These are phyloP conservation scores for Zeuzera pyrina DNA, from an alignment of 2,888 invertebrate species.

Conservation along the genomic window DNA sequence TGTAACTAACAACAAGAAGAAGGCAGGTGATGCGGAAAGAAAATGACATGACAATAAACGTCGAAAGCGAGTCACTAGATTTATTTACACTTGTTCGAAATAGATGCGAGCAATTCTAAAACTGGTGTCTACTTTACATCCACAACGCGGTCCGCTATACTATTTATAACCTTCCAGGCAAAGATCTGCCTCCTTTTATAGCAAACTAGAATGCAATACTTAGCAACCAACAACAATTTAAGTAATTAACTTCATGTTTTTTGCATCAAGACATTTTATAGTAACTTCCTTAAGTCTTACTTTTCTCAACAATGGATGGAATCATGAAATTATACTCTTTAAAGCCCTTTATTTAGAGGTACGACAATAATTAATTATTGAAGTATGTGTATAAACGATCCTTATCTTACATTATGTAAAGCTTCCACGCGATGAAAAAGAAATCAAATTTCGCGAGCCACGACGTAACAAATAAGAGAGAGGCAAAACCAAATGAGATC, in stretches of 20 bases:
- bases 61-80: constrained; percentile 63
- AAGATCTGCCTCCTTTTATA: constrained; percentile 59
- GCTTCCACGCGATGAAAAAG: too few relatives aligned
- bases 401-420: too few relatives aligned
- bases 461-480: too few relatives aligned
- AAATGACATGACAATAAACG: constrained; percentile 59
- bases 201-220: constrained; percentile 49
- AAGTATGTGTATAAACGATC: too few relatives aligned
- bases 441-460: constrained; percentile 40
- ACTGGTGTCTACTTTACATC: constrained; percentile 63
- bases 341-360: too few relatives aligned
- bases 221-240: constrained; percentile 38
- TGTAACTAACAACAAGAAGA: too few relatives aligned
- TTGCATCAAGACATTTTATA: constrained; percentile 47
- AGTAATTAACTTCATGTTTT: constrained; percentile 45
- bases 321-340: too few relatives aligned
- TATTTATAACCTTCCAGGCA: constrained; percentile 58
- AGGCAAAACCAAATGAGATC: constrained; percentile 32
- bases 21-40: constrained; percentile 37
- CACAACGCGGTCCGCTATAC: constrained; percentile 32
- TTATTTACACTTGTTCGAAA: constrained; percentile 68
- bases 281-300: constrained; percentile 39
- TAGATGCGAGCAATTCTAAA: constrained; percentile 60
- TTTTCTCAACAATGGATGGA: too few relatives aligned
- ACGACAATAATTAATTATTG: too few relatives aligned